A percentile compares a stretch with the other conserved stretches of the same genome.
Conservation (phyloP, 2,113 vertebrate species). For the Petrocephalus microphthalmus region DNA sequence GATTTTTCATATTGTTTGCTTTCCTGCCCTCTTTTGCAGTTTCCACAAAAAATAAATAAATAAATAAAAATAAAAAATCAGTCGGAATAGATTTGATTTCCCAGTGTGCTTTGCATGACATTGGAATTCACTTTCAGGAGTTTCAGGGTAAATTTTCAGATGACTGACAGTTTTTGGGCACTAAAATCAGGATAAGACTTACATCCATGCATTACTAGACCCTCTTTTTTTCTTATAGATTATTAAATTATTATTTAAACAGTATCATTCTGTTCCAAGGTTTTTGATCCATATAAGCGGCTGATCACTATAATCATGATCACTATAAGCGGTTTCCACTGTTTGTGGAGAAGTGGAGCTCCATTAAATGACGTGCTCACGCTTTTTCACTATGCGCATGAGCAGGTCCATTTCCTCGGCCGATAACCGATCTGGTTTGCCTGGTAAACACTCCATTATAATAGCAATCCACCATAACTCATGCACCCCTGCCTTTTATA, state of each 20-base stretch:
- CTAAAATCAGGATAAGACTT: neutral
- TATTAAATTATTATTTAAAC: neutral
- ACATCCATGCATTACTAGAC: neutral
- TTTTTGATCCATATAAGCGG: too few species aligned
- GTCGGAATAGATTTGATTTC: neutral
- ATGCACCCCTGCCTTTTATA: too few species aligned
- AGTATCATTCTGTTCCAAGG: too few species aligned
- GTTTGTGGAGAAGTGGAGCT: too few species aligned
- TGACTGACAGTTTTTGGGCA: neutral
- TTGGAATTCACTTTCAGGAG: neutral
- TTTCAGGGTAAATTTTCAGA: neutral
- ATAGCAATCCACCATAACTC: too few species aligned
- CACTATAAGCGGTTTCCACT: too few species aligned
- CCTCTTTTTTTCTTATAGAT: neutral
- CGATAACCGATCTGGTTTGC: too few species aligned
- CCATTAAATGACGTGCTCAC: too few species aligned
- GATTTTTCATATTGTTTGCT: neutral
- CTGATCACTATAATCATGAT: too few species aligned
- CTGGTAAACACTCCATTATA: too few species aligned
- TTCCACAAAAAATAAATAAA: neutral
- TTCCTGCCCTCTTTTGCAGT: neutral
- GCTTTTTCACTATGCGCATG: too few species aligned
- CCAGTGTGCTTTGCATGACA: neutral
- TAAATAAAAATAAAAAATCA: neutral
- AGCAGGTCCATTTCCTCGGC: too few species aligned